Base-by-base conservation (phyloP, 2,888 invertebrate species). In the Mesorhabditis spiculigera region DNA sequence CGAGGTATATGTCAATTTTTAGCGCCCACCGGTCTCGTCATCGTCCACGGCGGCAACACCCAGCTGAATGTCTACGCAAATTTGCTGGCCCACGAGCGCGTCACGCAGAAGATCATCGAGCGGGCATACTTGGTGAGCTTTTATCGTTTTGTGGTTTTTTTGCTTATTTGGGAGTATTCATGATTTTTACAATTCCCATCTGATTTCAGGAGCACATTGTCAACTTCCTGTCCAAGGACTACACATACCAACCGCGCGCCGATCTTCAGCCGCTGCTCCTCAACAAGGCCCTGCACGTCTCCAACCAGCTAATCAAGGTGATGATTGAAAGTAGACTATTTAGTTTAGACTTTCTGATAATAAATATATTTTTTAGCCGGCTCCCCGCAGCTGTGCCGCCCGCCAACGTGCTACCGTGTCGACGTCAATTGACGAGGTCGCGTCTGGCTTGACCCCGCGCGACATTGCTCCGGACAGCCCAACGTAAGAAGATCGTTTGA, bases 11-110 rank as follows among this genome's bases (percentile, higher is more conserved):
- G 5, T 44, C 5, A 4, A n/a, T 63, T 73, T 77, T 62, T 66
- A 81, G 81, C 65, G 16, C 71, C 73, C 10, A 66, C 76, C 5
- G 83, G 83, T 4, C 66, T 79, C 13, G 67, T 83, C 8, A 75
- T 83, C 13, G 72, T 83, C 41, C 81, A 79, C 10, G 68, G 74
- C 41, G 79, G 80, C 4, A 78, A 78, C 67, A 71, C 75, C 28
- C 66, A 78, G 41, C 74, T 83, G 16, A 72, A 73, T 5, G 80
- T 83, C 0, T 74, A 79, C 4, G 69, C 73, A 5, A 58, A 65
- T 2, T 44, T 73, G 13, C 73, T 83, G 62, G 69, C 67, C 42
- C 72, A 75, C 4, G 71, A 78, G 63, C 70, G 79, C 42, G 73
- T 80, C 68, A 79, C 78, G 43, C 82, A 83, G 68, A 76, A 73